Evolutionary conservation across 1,140 invertebrate species (phyloP), one percentile per base, ranked within the genome.

Genomic region (Drosophila triauraria): DNA sequence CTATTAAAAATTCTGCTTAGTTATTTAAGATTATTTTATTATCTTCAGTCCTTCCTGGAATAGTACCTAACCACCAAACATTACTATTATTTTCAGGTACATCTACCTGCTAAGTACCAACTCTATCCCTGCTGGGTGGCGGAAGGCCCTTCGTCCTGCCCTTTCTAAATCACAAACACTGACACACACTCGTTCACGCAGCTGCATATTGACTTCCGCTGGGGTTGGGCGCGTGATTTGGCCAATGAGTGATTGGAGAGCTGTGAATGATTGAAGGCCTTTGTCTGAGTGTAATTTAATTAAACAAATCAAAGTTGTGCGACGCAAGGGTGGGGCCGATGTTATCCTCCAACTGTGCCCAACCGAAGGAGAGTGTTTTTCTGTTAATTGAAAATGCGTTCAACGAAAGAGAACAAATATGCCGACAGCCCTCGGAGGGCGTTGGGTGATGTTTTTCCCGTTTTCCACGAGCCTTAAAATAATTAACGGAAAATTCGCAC

Each of bases 261-360:
- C 85, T 90, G 85, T 88, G 85, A 88, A 88, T 90, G 84, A 88
- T 88, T 90, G 84, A 88, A 88, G 78, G 85, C 84, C 77, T 88
- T 81, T 88, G 84, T 90, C 74, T 81, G 85, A 88, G 81, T 84
- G 85, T 88, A 88, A 88, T 88, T 88, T 88, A 88, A 88, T 88
- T 88, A 88, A 88, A 88, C 84, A 88, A 88, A 88, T 88, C 84
- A 88, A 84, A 71, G 77, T 80, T 68, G 56, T 58, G 40, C 70
- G 35, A 42, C 35, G 27, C 13, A 10, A 42, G 42, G 53, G 53
- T 17, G 47, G 46, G 23, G 48, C 42, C 47, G 48, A 32, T 7
- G 25, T 47, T 35, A 53, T 30, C 12, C 40, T 3, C 38, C 15
- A 15, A 10, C 40, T 35, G 40, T 59, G 48, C 20, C 61, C 59